Evolutionary conservation across 2,888 invertebrate species (phyloP).

Genomic region (Cinara cedri): DNA sequence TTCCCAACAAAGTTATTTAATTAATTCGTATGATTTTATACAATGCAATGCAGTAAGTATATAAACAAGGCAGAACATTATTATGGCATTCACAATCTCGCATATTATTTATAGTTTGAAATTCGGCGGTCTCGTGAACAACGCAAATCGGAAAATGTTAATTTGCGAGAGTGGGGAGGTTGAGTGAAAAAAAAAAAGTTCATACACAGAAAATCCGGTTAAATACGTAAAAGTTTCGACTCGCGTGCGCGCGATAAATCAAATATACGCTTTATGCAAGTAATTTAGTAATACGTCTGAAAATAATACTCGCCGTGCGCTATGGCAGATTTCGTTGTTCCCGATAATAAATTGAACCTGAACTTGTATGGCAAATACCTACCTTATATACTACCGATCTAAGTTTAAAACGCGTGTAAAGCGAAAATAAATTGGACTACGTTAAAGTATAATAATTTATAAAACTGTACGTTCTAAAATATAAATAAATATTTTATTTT

Average conservation of each 20-base stretch:
- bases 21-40: no score
- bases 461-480: no score
- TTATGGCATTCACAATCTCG: no score
- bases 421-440: constrained; percentile 1
- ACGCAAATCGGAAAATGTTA: no score
- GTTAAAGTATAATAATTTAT: not conserved
- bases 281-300: not conserved
- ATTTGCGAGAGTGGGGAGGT: no score
- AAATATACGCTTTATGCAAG: not conserved
- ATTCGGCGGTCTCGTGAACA: no score
- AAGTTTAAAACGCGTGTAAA: not conserved
- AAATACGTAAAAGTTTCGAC: not conserved
- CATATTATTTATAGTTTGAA: no score
- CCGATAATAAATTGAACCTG: not conserved
- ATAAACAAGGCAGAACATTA: no score
- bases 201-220: not conserved
- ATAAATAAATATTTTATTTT: no score
- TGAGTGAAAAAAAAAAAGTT: no score
- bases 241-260: not conserved
- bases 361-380: not conserved
- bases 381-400: not conserved
- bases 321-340: not conserved
- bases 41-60: no score
- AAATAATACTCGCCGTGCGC: not conserved
- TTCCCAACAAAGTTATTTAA: no score